These are phyloP conservation scores for Pagrus major DNA, from an alignment of 2,113 vertebrate genomes.

Conservation along the genomic window DNA sequence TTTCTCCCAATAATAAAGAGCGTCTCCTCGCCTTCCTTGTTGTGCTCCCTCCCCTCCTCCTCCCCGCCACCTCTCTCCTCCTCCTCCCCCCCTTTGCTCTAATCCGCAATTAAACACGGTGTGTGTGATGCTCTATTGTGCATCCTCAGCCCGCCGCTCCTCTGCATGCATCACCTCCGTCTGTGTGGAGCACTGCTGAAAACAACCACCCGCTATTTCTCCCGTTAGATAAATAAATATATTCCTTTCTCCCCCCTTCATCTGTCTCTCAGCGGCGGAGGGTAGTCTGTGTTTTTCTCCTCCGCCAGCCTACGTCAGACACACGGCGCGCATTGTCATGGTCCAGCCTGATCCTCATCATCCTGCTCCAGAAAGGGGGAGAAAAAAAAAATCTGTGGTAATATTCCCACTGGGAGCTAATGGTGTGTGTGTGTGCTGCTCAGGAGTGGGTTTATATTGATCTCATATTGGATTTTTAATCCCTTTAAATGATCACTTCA, in stretches of 20 bases:
- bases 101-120: slow-evolving; percentile 84
- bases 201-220: slow-evolving; percentile 61
- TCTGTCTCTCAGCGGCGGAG: slow-evolving; percentile 49
- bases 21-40: slow-evolving; percentile 78
- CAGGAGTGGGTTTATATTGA: slow-evolving; percentile 36
- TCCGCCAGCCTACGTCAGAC: slow-evolving; percentile 81
- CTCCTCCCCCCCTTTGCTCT: slow-evolving; percentile 59
- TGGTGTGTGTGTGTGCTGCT: slow-evolving; percentile 10
- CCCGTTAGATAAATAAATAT: slow-evolving; percentile 6
- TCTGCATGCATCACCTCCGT: slow-evolving; percentile 37
- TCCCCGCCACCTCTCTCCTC: slow-evolving; percentile 44
- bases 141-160: slow-evolving; percentile 57
- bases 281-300: slow-evolving; percentile 73
- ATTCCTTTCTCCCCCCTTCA: slow-evolving; percentile 12
- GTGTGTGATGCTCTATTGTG: slow-evolving; percentile 81
- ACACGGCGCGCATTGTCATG: slow-evolving; percentile 76
- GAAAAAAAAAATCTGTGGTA: not conserved
- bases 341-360: slow-evolving; percentile 57
- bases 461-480: slow-evolving; percentile 33
- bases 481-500: slow-evolving; percentile 16
- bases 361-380: not conserved
- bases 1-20: slow-evolving; percentile 77
- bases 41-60: slow-evolving; percentile 40
- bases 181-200: slow-evolving; percentile 40
- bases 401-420: slow-evolving; percentile 50